phyloP scores from a whole-genome alignment of 1,140 invertebrate species.

The Rhagoletis zephyria region DNA sequence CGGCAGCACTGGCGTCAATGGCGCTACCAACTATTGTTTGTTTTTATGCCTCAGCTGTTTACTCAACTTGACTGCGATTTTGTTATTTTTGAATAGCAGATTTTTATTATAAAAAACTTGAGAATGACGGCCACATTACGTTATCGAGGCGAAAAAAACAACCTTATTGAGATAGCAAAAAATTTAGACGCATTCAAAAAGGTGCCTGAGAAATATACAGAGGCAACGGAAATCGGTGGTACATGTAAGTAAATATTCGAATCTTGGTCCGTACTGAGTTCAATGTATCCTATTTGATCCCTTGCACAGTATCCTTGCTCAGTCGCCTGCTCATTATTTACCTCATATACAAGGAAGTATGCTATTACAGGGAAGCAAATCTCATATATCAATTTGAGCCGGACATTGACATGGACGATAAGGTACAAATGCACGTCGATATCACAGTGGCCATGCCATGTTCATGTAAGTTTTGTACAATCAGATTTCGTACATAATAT shows the following conservation, averaged over 20 bases:
- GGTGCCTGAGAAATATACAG: conserved; percentile 87
- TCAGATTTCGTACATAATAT: background rate
- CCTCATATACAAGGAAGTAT: conserved; percentile 86
- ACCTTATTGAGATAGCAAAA: conserved; percentile 82
- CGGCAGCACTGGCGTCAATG: background rate
- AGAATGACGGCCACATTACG: conserved; percentile 73
- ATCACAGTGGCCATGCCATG: conserved; percentile 96
- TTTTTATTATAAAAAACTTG: background rate
- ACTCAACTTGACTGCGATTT: background rate
- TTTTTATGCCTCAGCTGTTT: background rate
- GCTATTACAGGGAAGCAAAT: conserved; percentile 87
- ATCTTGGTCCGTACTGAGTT: background rate
- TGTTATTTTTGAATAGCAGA: background rate
- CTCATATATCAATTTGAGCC: conserved; percentile 91
- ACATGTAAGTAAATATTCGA: conserved; percentile 78
- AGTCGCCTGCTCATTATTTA: conserved; percentile 85
- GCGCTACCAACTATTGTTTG: background rate
- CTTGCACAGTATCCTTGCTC: conserved; percentile 82
- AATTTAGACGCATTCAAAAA: conserved; percentile 93
- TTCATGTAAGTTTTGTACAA: conserved; percentile 75
- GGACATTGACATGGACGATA: conserved; percentile 90
- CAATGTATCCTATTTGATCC: background rate
- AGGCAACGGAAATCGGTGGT: conserved; percentile 86
- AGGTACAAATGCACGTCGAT: conserved; percentile 93
- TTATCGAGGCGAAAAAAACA: conserved; percentile 78